Evolutionary conservation across 2,888 invertebrate species (phyloP).

Genomic region (Megalurothrips usitatus): DNA sequence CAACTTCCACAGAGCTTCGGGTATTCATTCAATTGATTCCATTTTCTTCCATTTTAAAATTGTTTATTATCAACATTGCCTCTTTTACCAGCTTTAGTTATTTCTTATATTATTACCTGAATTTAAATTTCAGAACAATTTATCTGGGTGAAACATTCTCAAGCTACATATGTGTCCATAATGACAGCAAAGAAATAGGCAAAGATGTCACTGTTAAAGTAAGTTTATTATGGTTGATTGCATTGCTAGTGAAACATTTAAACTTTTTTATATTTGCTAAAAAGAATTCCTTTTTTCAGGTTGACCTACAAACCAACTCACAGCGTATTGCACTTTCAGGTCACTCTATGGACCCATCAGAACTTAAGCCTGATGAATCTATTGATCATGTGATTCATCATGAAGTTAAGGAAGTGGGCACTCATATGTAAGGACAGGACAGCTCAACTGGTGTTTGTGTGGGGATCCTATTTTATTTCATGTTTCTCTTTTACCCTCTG

Average conservation of each 20-base stretch:
- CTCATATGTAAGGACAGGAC: constrained; percentile 75
- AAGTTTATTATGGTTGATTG: constrained; percentile 32
- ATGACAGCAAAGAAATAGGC: constrained; percentile 82
- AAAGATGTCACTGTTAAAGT: constrained; percentile 79
- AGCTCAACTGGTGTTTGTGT: constrained; percentile 7
- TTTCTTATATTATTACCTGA: neutral
- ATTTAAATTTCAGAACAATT: constrained; percentile 64
- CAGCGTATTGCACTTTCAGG: constrained; percentile 80
- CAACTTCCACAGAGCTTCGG: constrained; percentile 95
- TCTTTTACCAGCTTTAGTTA: constrained; percentile 23
- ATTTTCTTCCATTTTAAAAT: constrained; percentile 21
- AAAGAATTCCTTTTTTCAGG: constrained; percentile 50
- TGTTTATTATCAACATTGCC: constrained; percentile 28
- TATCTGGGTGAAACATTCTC: constrained; percentile 98
- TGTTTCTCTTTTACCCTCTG: constrained; percentile 34
- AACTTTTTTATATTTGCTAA: neutral
- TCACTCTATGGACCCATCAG: constrained; percentile 59
- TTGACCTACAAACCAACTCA: constrained; percentile 84
- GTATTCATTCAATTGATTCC: constrained; percentile 45
- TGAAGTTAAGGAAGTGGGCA: constrained; percentile 98
- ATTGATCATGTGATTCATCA: constrained; percentile 95
- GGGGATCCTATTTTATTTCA: constrained; percentile 26
- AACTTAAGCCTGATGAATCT: constrained; percentile 71
- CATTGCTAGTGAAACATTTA: neutral
- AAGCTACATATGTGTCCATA: constrained; percentile 94